These are phyloP conservation scores for Himalopsyche japonica DNA, from an alignment of 2,888 invertebrate species.

Conservation along the genomic window DNA sequence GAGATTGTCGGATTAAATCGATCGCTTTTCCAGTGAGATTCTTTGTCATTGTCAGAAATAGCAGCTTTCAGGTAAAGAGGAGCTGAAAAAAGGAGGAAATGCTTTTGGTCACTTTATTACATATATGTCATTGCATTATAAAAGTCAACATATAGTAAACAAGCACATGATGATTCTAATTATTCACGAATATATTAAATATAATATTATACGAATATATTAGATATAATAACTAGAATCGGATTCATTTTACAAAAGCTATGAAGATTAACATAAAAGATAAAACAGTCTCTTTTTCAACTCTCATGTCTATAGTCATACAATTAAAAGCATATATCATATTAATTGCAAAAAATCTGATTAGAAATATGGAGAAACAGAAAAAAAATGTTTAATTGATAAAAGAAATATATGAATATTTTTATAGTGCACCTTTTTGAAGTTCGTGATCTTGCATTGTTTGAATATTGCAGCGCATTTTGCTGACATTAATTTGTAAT, in stretches of 20 bases:
- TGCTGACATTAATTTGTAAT: conserved; percentile 64
- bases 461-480: conserved; percentile 68
- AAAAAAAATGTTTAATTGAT: neutral
- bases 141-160: too few species aligned
- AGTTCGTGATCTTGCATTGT: conserved; percentile 75
- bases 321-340: neutral
- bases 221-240: too few species aligned
- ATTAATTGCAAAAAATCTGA: neutral
- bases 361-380: neutral
- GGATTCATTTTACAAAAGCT: too few species aligned
- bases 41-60: conserved; percentile 68
- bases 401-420: neutral
- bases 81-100: conserved; percentile 49
- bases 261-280: too few species aligned
- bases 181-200: too few species aligned
- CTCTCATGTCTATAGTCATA: neutral
- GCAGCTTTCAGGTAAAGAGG: conserved; percentile 79
- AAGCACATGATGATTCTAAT: too few species aligned
- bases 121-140: too few species aligned
- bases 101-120: neutral
- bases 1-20: conserved; percentile 75
- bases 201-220: too few species aligned
- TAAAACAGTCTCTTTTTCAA: neutral
- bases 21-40: conserved; percentile 72
- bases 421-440: conserved; percentile 58